phyloP scores from a whole-genome alignment of 2,888 invertebrate species.

The Bombylius major region DNA sequence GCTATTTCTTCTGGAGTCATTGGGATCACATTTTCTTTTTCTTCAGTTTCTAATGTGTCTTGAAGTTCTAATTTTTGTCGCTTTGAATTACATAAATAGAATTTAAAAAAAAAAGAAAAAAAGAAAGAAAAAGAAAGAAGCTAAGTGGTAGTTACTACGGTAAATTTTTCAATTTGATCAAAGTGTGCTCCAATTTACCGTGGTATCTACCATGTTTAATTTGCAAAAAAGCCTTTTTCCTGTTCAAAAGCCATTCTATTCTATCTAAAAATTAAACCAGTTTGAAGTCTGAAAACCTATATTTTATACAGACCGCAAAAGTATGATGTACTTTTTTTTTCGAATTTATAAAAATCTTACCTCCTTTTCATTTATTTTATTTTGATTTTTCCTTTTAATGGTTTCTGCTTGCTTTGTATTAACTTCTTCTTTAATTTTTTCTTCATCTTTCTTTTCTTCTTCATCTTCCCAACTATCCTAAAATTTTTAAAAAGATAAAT shows the following conservation, averaged over 20 bases:
- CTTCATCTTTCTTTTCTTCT: slow-evolving; percentile 66
- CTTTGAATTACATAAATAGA: neutral
- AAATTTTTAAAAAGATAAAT: slow-evolving; percentile 10
- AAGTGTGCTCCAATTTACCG: too few relatives aligned
- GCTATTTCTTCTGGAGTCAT: slow-evolving; percentile 60
- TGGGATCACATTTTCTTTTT: neutral
- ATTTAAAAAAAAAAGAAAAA: neutral
- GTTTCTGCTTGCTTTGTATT: slow-evolving; percentile 51
- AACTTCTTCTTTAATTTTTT: slow-evolving; percentile 52
- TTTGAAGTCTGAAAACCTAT: too few relatives aligned
- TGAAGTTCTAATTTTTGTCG: neutral
- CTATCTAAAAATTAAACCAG: too few relatives aligned
- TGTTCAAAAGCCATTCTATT: too few relatives aligned
- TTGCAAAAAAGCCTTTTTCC: too few relatives aligned
- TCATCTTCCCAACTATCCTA: slow-evolving; percentile 95
- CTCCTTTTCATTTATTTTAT: slow-evolving; percentile 83
- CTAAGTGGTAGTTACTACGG: too few relatives aligned
- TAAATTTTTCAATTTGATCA: too few relatives aligned
- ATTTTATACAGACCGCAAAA: too few relatives aligned
- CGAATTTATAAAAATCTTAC: slow-evolving; percentile 34
- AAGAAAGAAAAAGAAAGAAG: too few relatives aligned
- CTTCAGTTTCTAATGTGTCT: neutral
- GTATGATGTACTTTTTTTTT: too few relatives aligned
- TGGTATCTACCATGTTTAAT: too few relatives aligned
- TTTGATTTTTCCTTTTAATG: slow-evolving; percentile 54